These are phyloP conservation scores for Heteractis magnifica DNA, from an alignment of 92 coral and sea anemone species.

Conservation along the genomic window DNA sequence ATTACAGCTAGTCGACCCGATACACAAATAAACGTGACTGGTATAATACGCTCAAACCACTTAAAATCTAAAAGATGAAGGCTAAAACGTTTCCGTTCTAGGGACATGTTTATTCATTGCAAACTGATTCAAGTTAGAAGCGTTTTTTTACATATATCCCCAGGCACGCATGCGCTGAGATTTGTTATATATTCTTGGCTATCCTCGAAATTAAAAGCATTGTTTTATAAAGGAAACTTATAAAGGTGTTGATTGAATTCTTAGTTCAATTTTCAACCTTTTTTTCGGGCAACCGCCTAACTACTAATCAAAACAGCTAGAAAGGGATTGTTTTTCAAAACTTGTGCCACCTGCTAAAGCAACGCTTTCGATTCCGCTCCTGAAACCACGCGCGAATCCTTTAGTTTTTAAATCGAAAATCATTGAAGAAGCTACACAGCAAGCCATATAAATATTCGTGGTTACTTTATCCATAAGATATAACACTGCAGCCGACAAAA, in stretches of 20 bases:
- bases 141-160: background rate
- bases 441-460: no score
- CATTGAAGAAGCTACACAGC: no score
- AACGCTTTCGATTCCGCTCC: no score
- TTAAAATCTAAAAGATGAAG: background rate
- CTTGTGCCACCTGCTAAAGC: no score
- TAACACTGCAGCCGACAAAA: background rate
- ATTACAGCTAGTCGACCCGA: background rate
- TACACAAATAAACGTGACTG: background rate
- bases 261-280: no score
- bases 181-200: background rate
- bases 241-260: background rate
- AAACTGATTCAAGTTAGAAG: constrained; percentile 8
- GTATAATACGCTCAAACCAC: constrained; percentile 5
- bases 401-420: no score
- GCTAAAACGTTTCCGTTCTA: constrained; percentile 15
- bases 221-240: background rate
- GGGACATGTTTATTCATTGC: background rate
- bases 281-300: no score
- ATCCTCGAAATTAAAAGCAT: background rate
- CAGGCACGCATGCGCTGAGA: background rate
- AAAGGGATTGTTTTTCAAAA: no score
- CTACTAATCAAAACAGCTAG: no score
- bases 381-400: no score
- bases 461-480: no score